Evolutionary conservation across 2,888 invertebrate species (phyloP).

Genomic region (Nomada goodeniana): DNA sequence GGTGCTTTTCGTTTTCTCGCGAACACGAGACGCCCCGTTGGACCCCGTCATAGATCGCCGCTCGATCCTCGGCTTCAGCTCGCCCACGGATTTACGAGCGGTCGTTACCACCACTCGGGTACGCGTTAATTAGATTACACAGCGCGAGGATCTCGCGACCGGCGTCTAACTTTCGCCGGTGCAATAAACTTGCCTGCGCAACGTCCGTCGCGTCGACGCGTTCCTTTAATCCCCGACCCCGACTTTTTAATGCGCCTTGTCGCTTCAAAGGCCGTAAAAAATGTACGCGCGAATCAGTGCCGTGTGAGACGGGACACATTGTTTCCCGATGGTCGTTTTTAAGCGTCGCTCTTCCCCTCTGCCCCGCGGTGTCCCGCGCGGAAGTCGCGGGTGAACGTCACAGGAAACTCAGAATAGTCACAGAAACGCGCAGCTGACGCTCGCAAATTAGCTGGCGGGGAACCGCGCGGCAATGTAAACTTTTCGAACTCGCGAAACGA

Average conservation of each 20-base stretch:
- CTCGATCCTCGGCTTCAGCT: conserved; percentile 22
- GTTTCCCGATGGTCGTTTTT: conserved; percentile 48
- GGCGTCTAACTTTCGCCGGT: conserved; percentile 14
- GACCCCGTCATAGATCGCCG: conserved; percentile 26
- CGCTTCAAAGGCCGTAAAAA: conserved; percentile 11
- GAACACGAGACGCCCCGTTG: conserved; percentile 11
- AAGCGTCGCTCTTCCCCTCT: conserved; percentile 22
- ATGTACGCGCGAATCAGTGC: background rate
- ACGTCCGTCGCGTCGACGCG: conserved; percentile 1
- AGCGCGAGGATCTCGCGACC: conserved; percentile 13
- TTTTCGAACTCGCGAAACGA: conserved; percentile 57
- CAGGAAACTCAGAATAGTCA: conserved; percentile 65
- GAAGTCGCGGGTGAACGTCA: conserved; percentile 32
- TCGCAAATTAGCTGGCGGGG: conserved; percentile 70
- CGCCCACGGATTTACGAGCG: conserved; percentile 68
- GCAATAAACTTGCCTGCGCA: conserved; percentile 13
- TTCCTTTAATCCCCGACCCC: background rate
- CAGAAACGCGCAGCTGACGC: conserved; percentile 70
- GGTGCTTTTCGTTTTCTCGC: conserved; percentile 8
- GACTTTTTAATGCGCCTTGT: conserved; percentile 37
- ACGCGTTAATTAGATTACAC: conserved; percentile 76
- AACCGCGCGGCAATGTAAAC: conserved; percentile 59
- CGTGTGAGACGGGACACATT: conserved; percentile 35
- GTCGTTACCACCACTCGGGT: conserved; percentile 69
- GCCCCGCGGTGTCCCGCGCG: background rate